phyloP scores from a whole-genome alignment of 2,113 vertebrate species.

The Chascanopsetta lugubris region DNA sequence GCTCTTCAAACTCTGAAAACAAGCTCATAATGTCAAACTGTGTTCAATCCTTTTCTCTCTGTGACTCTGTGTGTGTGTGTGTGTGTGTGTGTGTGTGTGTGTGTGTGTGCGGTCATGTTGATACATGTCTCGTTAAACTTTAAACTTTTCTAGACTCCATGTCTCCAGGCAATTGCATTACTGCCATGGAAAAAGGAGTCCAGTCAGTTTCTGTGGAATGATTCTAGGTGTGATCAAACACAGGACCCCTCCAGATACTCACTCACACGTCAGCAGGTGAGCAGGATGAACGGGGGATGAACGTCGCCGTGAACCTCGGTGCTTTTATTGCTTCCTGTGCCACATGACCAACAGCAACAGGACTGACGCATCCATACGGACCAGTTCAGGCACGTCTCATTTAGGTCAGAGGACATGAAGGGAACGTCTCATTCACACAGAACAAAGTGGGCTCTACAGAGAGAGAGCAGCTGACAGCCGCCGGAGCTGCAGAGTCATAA shows the following conservation, averaged over 20 bases:
- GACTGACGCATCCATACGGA: slow-evolving; percentile 25
- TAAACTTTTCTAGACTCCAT: not conserved
- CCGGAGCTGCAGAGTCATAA: slow-evolving; percentile 54
- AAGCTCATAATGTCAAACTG: not conserved
- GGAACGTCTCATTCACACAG: slow-evolving; percentile 14
- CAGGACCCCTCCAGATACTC: not conserved
- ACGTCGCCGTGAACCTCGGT: not conserved
- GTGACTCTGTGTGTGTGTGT: not conserved
- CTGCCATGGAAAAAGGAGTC: not conserved
- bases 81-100: too few relatives aligned
- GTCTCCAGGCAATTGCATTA: not conserved
- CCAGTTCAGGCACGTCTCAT: slow-evolving; percentile 23
- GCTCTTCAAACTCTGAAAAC: not conserved
- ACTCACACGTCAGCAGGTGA: not conserved
- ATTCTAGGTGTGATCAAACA: not conserved
- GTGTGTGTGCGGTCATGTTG: not conserved
- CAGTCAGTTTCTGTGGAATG: not conserved
- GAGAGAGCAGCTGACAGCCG: slow-evolving; percentile 70
- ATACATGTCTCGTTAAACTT: not conserved
- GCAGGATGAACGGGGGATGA: not conserved
- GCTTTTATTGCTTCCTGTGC: not conserved
- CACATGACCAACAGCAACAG: slow-evolving; percentile 13
- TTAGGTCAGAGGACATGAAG: slow-evolving; percentile 12
- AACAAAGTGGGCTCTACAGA: slow-evolving; percentile 20
- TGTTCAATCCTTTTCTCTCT: not conserved